Evolutionary conservation across 2,113 vertebrate species (phyloP).

Genomic region (Caranx ignobilis): DNA sequence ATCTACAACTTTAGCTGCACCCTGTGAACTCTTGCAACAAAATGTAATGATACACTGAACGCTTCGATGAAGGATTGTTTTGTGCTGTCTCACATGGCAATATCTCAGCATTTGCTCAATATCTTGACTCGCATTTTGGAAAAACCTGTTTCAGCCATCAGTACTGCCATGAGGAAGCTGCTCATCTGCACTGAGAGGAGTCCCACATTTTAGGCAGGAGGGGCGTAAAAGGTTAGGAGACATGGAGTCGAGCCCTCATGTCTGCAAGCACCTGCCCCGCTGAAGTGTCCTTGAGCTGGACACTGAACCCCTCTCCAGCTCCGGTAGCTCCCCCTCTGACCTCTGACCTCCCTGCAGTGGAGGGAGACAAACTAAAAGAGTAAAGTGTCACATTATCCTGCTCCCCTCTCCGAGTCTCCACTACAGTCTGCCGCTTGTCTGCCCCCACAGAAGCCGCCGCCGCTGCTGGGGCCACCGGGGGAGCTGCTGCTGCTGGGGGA

Average conservation of each 20-base stretch:
- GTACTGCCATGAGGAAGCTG: slow-evolving; percentile 52
- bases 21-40: slow-evolving; percentile 42
- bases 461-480: slow-evolving; percentile 73
- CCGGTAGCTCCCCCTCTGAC: slow-evolving; percentile 56
- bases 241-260: slow-evolving; percentile 46
- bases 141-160: slow-evolving; percentile 64
- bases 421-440: slow-evolving; percentile 90
- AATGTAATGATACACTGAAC: slow-evolving; percentile 34
- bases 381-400: slow-evolving; percentile 78
- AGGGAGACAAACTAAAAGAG: slow-evolving; percentile 57
- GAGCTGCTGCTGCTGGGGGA: slow-evolving; percentile 65
- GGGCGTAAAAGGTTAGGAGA: slow-evolving; percentile 35
- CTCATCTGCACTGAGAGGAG: slow-evolving; percentile 63
- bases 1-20: slow-evolving; percentile 51
- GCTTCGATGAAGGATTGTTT: slow-evolving; percentile 50
- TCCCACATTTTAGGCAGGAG: slow-evolving; percentile 49
- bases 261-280: slow-evolving; percentile 60
- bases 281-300: slow-evolving; percentile 55
- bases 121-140: slow-evolving; percentile 50
- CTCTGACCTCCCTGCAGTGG: slow-evolving; percentile 54
- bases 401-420: slow-evolving; percentile 82
- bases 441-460: slow-evolving; percentile 84
- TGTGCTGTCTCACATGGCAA: slow-evolving; percentile 42
- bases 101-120: slow-evolving; percentile 36
- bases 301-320: slow-evolving; percentile 38